Evolutionary conservation across 1,140 invertebrate genomes (phyloP).

Genomic region (Penaeus vannamei): DNA sequence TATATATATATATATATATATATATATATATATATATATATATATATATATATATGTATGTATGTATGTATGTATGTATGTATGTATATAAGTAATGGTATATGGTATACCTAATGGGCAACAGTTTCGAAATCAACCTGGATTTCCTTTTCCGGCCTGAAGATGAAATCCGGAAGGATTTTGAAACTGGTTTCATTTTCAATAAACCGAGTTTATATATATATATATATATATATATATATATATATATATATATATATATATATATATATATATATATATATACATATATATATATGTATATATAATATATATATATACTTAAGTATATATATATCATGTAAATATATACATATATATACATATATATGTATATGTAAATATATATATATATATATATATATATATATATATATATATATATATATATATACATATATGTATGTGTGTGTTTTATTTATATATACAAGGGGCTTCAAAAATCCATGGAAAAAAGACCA

Average conservation of each 20-base stretch:
- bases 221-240: constrained; percentile 33
- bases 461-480: too few relatives aligned
- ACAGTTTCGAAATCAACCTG: too few relatives aligned
- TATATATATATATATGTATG: constrained; percentile 33
- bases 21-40: constrained; percentile 33
- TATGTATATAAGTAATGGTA: constrained; percentile 18
- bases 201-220: too few relatives aligned
- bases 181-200: too few relatives aligned
- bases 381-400: constrained; percentile 21
- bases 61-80: constrained; percentile 29
- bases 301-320: constrained; percentile 26
- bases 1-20: neutral
- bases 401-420: constrained; percentile 28
- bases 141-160: too few relatives aligned
- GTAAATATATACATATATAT: constrained; percentile 29
- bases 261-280: constrained; percentile 30
- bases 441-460: neutral
- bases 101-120: too few relatives aligned
- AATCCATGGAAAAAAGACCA: too few relatives aligned
- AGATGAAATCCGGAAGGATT: too few relatives aligned
- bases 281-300: constrained; percentile 18
- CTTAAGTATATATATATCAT: constrained; percentile 12
- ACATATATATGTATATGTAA: neutral
- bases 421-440: constrained; percentile 17
- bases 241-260: constrained; percentile 33